A percentile compares a stretch with the other conserved stretches of the same genome.
phyloP scores from a whole-genome alignment of 2,797 vertebrate species.

The Buphagus erythrorhynchus region DNA sequence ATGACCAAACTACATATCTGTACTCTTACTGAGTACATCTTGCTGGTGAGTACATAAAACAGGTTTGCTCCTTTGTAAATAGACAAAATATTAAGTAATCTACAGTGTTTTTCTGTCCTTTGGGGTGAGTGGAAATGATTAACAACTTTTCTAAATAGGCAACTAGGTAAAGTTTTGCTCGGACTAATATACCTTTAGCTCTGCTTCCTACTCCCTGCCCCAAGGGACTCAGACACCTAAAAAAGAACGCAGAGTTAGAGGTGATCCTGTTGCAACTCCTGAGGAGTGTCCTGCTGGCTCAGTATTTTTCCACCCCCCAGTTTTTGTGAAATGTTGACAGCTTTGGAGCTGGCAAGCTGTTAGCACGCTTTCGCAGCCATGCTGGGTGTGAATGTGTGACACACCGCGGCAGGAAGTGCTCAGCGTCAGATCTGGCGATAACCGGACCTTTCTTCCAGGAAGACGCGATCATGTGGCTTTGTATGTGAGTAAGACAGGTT shows the following conservation, averaged over 20 bases:
- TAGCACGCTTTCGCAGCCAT: background rate
- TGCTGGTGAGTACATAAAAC: slow-evolving; percentile 1
- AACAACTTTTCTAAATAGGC: background rate
- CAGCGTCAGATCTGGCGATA: slow-evolving; percentile 36
- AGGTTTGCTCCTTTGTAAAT: background rate
- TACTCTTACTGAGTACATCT: background rate
- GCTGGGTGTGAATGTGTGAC: slow-evolving; percentile 52
- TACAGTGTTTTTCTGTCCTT: background rate
- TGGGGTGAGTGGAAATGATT: background rate
- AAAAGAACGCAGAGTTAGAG: background rate
- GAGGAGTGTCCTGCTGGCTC: background rate
- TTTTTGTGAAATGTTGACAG: background rate
- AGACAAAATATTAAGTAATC: background rate
- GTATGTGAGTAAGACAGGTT: background rate
- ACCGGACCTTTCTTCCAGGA: slow-evolving; percentile 59
- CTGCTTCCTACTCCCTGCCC: background rate
- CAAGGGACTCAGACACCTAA: background rate
- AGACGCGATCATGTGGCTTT: slow-evolving; percentile 5
- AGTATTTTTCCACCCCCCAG: background rate
- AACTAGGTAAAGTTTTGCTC: background rate
- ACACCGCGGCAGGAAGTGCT: slow-evolving; percentile 43
- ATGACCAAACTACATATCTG: background rate
- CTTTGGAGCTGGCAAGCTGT: background rate
- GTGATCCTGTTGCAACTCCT: background rate
- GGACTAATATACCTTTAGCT: background rate